phyloP scores from a whole-genome alignment of 1,140 invertebrate genomes.

The Drosophila trapezifrons region DNA sequence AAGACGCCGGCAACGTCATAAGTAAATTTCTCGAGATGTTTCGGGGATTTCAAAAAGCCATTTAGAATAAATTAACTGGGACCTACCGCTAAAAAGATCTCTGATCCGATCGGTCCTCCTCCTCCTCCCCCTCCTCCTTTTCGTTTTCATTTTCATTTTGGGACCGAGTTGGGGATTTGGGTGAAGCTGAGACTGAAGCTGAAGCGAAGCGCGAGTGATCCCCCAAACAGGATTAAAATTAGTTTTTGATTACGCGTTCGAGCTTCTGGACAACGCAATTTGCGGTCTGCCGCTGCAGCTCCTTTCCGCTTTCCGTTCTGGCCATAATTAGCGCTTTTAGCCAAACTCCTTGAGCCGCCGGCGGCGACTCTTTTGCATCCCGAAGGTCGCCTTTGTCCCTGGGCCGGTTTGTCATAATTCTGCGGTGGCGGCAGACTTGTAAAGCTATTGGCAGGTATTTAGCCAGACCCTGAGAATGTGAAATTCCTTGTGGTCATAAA shows the following conservation, averaged over 20 bases:
- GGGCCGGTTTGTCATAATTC: conserved; percentile 68
- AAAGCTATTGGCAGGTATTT: conserved; percentile 80
- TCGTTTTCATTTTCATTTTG: conserved; percentile 6
- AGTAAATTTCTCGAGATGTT: conserved; percentile 74
- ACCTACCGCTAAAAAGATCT: conserved; percentile 77
- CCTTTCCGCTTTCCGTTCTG: conserved; percentile 24
- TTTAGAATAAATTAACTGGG: conserved; percentile 81
- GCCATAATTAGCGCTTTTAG: conserved; percentile 83
- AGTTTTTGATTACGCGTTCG: conserved; percentile 84
- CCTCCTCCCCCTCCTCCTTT: conserved; percentile 9
- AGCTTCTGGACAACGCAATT: conserved; percentile 84
- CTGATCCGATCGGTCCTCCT: conserved; percentile 36
- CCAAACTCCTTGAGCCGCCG: conserved; percentile 45
- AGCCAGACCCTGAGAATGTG: conserved; percentile 56
- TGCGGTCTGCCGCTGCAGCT: conserved; percentile 51
- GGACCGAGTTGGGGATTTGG: conserved; percentile 1
- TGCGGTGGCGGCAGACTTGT: conserved; percentile 64
- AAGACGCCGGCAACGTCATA: conserved; percentile 62
- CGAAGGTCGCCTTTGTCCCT: conserved; percentile 64
- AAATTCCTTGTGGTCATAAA: conserved; percentile 78
- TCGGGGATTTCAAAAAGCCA: conserved; percentile 79
- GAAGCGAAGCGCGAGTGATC: conserved; percentile 44
- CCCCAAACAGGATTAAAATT: conserved; percentile 84
- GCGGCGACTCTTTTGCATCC: conserved; percentile 67
- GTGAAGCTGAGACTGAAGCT: conserved; percentile 13